Evolutionary conservation across 1,140 invertebrate genomes (phyloP), one percentile per base, ranked within the genome.

Genomic region (Glossosoma conforme): DNA sequence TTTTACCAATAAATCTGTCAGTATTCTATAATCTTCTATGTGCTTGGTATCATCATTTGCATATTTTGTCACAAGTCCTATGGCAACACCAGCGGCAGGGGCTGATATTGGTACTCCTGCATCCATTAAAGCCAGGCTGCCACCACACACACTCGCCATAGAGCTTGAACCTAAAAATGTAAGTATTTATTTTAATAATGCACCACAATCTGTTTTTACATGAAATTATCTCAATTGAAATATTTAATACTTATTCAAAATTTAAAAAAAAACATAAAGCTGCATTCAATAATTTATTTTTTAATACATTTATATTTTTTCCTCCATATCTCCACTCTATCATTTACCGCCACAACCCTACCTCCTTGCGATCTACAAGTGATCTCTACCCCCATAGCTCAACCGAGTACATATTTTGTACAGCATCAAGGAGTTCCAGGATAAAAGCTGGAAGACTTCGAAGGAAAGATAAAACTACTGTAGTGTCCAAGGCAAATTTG

Each of bases 91-190:
- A n/a, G 93, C 93, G 14, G 83, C 93, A 10, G 89, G 75, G n/a
- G 77, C 65, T 8, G 68, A 67, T 37, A 98, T 77, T 3, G 86
- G 83, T 9, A 99, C 89, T 1, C 95, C 96, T 9, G 96, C 95
- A 77, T 98, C 95, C 83, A 97, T 84, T 20, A 99, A 73, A 1
- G 97, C 96, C 55, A 99, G 69, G 60, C 88, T 93, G 2, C 96
- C 96, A 11, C 86, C 95, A 74, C 96, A 99, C 19, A 98, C 85
- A 33, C 92, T 89, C 14, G 97, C 97, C 97, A 99, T 99, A 6
- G 94, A 98, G 51, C 94, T 98, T 0, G 95, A 98, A 25, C 89
- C 85, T 84, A 60, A 13, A 61, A 44, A 67, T 8, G 46, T 14
- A 44, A 41, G 35, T 40, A 49, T 37, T n/a, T n/a, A n/a, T n/a